A percentile compares a stretch with the other conserved stretches of the same genome.
These are phyloP conservation scores for Procambarus virginalis DNA, from an alignment of 1,140 invertebrate genomes.

Conservation along the genomic window DNA sequence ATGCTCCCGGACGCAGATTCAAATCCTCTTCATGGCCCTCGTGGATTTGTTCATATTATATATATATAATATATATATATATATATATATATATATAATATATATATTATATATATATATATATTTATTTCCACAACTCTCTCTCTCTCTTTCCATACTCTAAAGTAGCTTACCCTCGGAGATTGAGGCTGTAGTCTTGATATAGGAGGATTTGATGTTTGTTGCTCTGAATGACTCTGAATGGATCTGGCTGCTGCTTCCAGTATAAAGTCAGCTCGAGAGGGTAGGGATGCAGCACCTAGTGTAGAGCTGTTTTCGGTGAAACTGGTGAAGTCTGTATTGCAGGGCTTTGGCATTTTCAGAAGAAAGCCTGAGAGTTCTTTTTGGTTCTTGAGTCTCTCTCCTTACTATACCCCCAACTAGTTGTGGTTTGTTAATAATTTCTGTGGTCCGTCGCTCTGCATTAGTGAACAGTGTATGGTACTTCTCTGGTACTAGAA, in stretches of 20 bases:
- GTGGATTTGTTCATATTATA: no score
- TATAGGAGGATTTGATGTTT: background rate
- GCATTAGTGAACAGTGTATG: slow-evolving; percentile 19
- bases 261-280: background rate
- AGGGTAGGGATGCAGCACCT: background rate
- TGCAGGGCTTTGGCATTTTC: background rate
- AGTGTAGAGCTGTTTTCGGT: background rate
- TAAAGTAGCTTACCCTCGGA: background rate
- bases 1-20: no score
- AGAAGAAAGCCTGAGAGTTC: background rate
- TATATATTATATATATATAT: no score
- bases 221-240: background rate
- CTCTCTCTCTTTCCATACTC: no score
- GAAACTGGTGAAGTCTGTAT: background rate
- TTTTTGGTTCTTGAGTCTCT: background rate
- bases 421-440: background rate
- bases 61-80: no score
- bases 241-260: background rate
- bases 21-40: no score
- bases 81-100: no score
- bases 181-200: background rate
- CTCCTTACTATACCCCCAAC: slow-evolving; percentile 15
- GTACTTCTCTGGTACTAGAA: slow-evolving; percentile 58
- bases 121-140: no score
- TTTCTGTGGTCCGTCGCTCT: background rate